These are phyloP conservation scores for Cyprinodon diabolis DNA, from an alignment of 2,797 vertebrate species.

Conservation along the genomic window DNA sequence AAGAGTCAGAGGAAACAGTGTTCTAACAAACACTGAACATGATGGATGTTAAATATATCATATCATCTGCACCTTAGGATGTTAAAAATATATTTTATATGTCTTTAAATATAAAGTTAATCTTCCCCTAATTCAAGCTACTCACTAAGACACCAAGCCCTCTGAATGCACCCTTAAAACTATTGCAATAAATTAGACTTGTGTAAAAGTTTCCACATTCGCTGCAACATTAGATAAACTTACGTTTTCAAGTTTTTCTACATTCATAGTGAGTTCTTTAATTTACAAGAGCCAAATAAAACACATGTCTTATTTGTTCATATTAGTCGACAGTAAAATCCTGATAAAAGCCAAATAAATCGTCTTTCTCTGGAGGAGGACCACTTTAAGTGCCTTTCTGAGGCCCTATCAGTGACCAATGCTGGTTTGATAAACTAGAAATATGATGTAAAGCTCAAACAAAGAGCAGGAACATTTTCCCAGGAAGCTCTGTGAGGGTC, in stretches of 20 bases:
- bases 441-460: conserved; percentile 12
- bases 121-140: background rate
- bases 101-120: background rate
- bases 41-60: background rate
- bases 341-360: conserved; percentile 15
- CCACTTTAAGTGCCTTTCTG: conserved; percentile 3
- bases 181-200: background rate
- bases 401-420: conserved; percentile 7
- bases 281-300: background rate
- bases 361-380: background rate
- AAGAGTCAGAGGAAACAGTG: background rate
- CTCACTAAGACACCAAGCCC: background rate
- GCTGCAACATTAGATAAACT: background rate
- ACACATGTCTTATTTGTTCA: conserved; percentile 3
- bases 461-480: conserved; percentile 10
- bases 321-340: background rate
- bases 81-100: background rate
- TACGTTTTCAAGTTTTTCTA: background rate
- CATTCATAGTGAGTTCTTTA: background rate
- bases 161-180: background rate
- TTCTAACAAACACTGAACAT: background rate
- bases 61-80: background rate
- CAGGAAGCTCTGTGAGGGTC: conserved; percentile 10
- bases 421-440: background rate
- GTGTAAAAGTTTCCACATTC: background rate